Percentiles rank a stretch among this genome's conserved stretches.
These are phyloP conservation scores for Tenthredo amoena DNA, from an alignment of 2,888 invertebrate species.

Conservation along the genomic window DNA sequence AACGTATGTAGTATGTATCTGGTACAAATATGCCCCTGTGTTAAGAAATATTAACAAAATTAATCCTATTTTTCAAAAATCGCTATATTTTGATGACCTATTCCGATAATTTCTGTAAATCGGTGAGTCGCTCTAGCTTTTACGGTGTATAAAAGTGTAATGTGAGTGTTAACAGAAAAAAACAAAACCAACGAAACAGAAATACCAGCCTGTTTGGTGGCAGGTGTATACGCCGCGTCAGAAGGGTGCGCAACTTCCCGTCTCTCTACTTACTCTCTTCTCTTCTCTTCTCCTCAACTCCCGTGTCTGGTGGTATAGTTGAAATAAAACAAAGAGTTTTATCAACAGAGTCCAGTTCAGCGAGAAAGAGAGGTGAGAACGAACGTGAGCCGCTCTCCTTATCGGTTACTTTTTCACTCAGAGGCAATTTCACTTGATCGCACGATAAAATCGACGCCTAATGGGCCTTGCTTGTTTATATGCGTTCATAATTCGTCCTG, in stretches of 20 bases:
- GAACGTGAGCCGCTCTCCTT: not conserved
- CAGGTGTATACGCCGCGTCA: constrained; percentile 18
- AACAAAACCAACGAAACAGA: not conserved
- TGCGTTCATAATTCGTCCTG: not conserved
- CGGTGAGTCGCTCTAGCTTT: not conserved
- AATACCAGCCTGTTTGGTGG: constrained; percentile 23
- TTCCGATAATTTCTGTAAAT: not conserved
- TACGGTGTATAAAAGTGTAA: not conserved
- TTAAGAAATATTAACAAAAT: not conserved
- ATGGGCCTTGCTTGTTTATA: constrained; percentile 37
- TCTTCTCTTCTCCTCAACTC: not conserved
- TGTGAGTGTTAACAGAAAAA: not conserved
- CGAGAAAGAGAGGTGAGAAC: not conserved
- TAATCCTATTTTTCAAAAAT: not conserved
- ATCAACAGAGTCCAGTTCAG: constrained; percentile 17
- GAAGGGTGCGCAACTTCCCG: not conserved
- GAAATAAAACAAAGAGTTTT: constrained; percentile 26
- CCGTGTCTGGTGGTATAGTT: not conserved
- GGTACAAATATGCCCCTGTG: not conserved
- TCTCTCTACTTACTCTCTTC: constrained; percentile 1
- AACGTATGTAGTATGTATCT: no score
- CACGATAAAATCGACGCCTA: constrained; percentile 13
- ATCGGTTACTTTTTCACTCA: constrained; percentile 28
- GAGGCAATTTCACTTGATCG: constrained; percentile 34
- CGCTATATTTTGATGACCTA: not conserved